These are phyloP conservation scores for Stercorarius parasiticus DNA, from an alignment of 2,113 vertebrate species.

Conservation along the genomic window DNA sequence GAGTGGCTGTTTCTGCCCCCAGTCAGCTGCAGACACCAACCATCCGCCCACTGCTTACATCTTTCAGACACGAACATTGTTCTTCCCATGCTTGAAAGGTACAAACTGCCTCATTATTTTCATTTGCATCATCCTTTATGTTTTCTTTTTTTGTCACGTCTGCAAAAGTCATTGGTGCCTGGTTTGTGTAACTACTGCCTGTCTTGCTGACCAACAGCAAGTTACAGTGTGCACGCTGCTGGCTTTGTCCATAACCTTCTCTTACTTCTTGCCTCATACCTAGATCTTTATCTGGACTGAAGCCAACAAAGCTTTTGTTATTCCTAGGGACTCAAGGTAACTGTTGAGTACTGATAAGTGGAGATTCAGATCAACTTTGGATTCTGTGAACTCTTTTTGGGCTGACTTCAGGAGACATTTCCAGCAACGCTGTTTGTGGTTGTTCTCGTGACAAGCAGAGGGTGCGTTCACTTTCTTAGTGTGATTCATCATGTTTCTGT, in stretches of 20 bases:
- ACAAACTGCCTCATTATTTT: not conserved
- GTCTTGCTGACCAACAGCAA: not conserved
- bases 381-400: not conserved
- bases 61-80: not conserved
- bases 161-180: not conserved
- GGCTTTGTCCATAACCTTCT: not conserved
- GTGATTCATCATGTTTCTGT: not conserved
- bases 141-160: not conserved
- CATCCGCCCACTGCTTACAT: not conserved
- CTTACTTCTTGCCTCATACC: not conserved
- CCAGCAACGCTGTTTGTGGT: not conserved
- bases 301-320: not conserved
- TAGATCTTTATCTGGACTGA: not conserved
- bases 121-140: not conserved
- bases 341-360: not conserved
- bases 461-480: not conserved
- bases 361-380: not conserved
- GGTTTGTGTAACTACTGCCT: not conserved
- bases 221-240: not conserved
- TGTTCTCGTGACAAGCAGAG: not conserved
- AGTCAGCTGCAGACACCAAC: not conserved
- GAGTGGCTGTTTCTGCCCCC: not conserved
- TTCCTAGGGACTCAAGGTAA: not conserved
- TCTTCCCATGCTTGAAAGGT: not conserved
- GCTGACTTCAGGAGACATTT: not conserved